Conservation (phyloP, 2,113 vertebrate genomes). For the Ciconia maguari region DNA sequence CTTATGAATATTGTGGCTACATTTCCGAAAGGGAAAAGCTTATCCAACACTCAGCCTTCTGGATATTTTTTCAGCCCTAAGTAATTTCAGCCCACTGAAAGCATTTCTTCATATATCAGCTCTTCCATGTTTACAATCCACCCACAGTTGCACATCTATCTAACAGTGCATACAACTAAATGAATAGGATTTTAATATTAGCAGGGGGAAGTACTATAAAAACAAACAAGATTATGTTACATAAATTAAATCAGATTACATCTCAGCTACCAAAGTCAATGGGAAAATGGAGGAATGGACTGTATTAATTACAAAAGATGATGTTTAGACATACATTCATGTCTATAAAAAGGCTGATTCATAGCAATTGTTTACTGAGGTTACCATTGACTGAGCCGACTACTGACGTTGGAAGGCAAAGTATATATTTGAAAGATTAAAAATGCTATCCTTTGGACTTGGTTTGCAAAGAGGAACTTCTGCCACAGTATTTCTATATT, state of each 20-base stretch:
- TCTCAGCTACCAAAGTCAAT: slow-evolving; percentile 49
- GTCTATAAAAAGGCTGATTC: neutral
- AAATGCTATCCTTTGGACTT: neutral
- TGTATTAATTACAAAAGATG: slow-evolving; percentile 46
- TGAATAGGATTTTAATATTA: slow-evolving; percentile 77
- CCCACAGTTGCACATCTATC: slow-evolving; percentile 45
- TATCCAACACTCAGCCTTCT: neutral
- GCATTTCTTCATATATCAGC: neutral
- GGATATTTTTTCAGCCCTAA: neutral
- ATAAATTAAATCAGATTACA: slow-evolving; percentile 69
- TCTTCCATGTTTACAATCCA: slow-evolving; percentile 45
- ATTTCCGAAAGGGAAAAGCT: neutral
- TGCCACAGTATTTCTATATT: neutral
- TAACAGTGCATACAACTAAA: slow-evolving; percentile 53
- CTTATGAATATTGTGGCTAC: neutral
- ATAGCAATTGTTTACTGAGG: neutral
- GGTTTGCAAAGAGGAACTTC: neutral
- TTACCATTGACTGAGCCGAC: neutral
- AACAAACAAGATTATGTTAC: slow-evolving; percentile 71
- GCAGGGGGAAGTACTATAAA: slow-evolving; percentile 66
- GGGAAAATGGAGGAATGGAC: slow-evolving; percentile 18
- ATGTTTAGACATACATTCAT: neutral
- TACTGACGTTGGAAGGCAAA: neutral
- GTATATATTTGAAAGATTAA: neutral
- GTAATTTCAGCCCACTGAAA: neutral